These are phyloP conservation scores for Chorisops tibialis DNA, from an alignment of 2,888 invertebrate species.

Conservation along the genomic window DNA sequence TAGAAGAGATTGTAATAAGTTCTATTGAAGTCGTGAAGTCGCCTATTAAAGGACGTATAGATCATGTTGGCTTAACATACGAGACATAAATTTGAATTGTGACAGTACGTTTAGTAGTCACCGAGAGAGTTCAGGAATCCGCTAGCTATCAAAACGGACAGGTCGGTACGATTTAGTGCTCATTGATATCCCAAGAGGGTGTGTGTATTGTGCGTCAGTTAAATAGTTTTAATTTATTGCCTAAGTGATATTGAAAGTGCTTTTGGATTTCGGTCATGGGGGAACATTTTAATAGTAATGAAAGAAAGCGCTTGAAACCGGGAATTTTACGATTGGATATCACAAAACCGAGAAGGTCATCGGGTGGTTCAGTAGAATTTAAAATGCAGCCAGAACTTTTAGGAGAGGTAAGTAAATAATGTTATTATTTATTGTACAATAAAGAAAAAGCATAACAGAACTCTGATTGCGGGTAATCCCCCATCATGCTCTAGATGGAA, in stretches of 20 bases:
- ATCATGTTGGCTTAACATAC: too few species aligned
- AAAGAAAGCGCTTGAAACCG: slow-evolving; percentile 40
- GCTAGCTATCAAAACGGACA: too few species aligned
- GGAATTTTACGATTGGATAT: slow-evolving; percentile 55
- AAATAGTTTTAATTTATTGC: background rate
- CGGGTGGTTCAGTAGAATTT: slow-evolving; percentile 55
- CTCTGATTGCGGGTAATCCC: too few species aligned
- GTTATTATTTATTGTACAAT: too few species aligned
- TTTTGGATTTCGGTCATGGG: slow-evolving; percentile 19
- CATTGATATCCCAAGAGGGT: slow-evolving; percentile 5
- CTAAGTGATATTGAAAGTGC: background rate
- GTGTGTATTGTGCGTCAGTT: slow-evolving; percentile 5
- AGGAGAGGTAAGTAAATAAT: slow-evolving; percentile 40
- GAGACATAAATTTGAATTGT: too few species aligned
- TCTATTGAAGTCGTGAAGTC: too few species aligned
- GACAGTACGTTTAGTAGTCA: too few species aligned
- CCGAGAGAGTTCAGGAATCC: too few species aligned
- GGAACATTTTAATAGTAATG: slow-evolving; percentile 32
- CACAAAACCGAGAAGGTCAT: slow-evolving; percentile 53
- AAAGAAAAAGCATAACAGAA: too few species aligned
- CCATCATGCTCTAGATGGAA: too few species aligned
- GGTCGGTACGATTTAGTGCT: background rate
- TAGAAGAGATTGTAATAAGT: too few species aligned
- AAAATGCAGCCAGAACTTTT: slow-evolving; percentile 43
- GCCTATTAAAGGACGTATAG: too few species aligned